A percentile compares a stretch with the other conserved stretches of the same genome.
phyloP scores from a whole-genome alignment of 1,140 invertebrate species.

The Samia ricini region DNA sequence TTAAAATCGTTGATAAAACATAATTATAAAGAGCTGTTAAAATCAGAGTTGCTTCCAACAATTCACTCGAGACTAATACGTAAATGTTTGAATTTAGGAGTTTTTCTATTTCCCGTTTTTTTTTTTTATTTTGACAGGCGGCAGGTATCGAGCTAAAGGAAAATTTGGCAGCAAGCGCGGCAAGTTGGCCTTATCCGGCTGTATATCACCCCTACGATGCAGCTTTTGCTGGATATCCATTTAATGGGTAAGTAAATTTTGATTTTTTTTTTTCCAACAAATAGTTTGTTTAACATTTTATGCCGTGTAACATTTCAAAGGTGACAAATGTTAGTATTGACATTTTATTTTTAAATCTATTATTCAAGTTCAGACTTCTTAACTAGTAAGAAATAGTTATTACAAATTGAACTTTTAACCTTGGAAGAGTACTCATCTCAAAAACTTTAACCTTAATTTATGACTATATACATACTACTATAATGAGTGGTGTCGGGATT shows the following conservation, averaged over 20 bases:
- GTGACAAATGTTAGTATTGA: too few species aligned
- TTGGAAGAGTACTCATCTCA: too few species aligned
- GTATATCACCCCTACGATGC: conserved; percentile 94
- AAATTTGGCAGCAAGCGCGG: conserved; percentile 88
- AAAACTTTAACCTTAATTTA: too few species aligned
- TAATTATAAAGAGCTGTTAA: too few species aligned
- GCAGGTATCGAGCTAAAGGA: conserved; percentile 92
- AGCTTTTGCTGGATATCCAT: conserved; percentile 92
- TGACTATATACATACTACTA: too few species aligned
- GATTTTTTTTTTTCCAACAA: not conserved
- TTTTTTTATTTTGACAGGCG: conserved; percentile 73
- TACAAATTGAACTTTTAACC: too few species aligned
- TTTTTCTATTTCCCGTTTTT: conserved; percentile 9
- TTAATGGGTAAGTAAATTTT: conserved; percentile 89
- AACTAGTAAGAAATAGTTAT: too few species aligned
- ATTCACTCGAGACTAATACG: conserved; percentile 1
- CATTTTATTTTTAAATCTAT: too few species aligned
- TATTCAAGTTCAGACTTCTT: too few species aligned
- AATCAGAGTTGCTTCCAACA: conserved; percentile 16
- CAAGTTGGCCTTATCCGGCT: conserved; percentile 90
- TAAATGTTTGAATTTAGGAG: not conserved
- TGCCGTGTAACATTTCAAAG: not conserved
- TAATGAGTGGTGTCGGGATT: too few species aligned
- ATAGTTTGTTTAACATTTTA: not conserved
- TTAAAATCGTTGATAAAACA: too few species aligned